Conservation (phyloP, 2,797 vertebrate species). For the Steatocranus sp. region DNA sequence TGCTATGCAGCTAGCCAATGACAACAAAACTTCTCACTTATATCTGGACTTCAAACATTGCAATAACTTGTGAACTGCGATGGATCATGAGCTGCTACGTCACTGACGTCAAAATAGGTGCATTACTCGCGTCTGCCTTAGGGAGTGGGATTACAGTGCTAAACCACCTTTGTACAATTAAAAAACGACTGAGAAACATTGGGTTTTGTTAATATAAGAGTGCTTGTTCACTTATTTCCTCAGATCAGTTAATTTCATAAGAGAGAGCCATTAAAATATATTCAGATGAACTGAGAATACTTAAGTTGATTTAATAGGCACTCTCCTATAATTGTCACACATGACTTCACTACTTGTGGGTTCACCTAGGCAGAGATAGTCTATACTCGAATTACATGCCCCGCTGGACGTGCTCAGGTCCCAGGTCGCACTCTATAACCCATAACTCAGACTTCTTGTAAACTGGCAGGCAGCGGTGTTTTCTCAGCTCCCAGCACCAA, state of each 20-base stretch:
- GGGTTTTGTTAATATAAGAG: not conserved
- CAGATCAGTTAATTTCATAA: not conserved
- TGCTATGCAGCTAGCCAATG: not conserved
- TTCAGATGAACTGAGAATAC: not conserved
- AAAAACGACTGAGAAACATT: accelerated
- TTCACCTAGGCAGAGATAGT: not conserved
- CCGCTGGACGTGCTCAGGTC: not conserved
- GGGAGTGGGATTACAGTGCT: not conserved
- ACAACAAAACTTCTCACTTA: not conserved
- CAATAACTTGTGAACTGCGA: not conserved
- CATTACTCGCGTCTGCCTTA: not conserved
- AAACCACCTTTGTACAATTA: not conserved
- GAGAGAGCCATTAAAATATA: not conserved
- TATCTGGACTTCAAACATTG: not conserved
- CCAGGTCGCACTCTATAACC: not conserved
- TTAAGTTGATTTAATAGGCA: not conserved
- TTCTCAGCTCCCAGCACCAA: not conserved
- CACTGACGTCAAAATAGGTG: not conserved
- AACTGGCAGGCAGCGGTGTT: not conserved
- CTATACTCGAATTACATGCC: not conserved
- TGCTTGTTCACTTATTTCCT: not conserved
- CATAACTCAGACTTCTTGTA: not conserved
- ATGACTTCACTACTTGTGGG: not conserved
- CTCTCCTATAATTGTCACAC: not conserved
- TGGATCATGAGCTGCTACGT: not conserved